These are phyloP conservation scores for Heliconius ethilla DNA, from an alignment of 2,888 invertebrate species.

Conservation along the genomic window DNA sequence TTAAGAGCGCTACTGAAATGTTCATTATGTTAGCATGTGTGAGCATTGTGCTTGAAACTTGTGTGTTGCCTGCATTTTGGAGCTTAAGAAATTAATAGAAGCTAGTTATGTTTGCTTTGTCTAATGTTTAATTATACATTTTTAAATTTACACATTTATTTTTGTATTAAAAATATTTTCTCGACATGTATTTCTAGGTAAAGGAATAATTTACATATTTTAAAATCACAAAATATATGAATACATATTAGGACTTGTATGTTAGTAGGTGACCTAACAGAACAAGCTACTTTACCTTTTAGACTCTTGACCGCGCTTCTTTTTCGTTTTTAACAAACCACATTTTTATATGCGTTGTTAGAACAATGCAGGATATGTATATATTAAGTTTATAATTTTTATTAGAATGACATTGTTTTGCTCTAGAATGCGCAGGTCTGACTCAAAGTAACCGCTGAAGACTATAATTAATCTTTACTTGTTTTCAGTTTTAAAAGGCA, in stretches of 20 bases:
- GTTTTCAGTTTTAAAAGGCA: not conserved
- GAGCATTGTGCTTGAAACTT: constrained; percentile 26
- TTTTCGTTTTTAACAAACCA: constrained; percentile 1
- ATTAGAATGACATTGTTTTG: not conserved
- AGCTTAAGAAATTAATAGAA: constrained; percentile 25
- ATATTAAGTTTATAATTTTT: not conserved
- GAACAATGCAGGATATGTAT: not conserved
- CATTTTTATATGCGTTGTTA: constrained; percentile 10
- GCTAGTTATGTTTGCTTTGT: not conserved
- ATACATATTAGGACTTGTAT: constrained; percentile 10
- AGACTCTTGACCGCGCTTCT: constrained; percentile 25
- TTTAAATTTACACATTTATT: not conserved
- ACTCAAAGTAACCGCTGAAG: not conserved
- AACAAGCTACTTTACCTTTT: constrained; percentile 26
- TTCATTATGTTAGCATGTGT: constrained; percentile 34
- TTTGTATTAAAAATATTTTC: not conserved
- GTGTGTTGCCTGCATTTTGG: constrained; percentile 8
- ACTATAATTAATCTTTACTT: not conserved
- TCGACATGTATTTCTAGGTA: not conserved
- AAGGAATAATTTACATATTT: not conserved
- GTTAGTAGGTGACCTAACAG: constrained; percentile 29
- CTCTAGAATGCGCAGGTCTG: not conserved
- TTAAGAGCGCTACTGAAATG: constrained; percentile 35
- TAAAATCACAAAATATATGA: not conserved
- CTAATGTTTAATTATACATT: not conserved